Base-by-base conservation (phyloP, 1,140 invertebrate species). In the Sycobia sp. region DNA sequence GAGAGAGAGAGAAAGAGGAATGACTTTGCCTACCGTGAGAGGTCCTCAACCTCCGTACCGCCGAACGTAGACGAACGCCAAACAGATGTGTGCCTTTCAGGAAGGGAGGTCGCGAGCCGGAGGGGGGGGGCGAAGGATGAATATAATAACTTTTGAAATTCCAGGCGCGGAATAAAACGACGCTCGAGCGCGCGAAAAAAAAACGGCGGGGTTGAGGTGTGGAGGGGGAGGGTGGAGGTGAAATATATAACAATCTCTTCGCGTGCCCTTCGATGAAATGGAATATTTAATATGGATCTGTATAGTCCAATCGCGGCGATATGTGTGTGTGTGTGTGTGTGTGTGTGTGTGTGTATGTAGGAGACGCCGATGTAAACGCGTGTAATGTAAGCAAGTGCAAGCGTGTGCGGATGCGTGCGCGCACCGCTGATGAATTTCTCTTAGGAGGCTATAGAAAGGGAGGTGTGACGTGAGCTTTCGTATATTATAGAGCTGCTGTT, bases 221-320 rank as follows among this genome's bases (percentile, higher is more conserved):
- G 29, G 29, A 67, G 47, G 59, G 27, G 51, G 49, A 41, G 64
- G 36, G 59, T 53, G 39, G 61, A 47, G 59, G 50, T 53, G 61
- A 66, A 59, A 69, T 74, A 18, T 67, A 62, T 67, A 73, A 67
- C 73, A 72, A n/a, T n/a, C n/a, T n/a, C n/a, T 58, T 67, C 27
- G 27, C 47, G 32, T 72, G 68, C 8, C 69, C 71, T 73, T 80
- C 76, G 74, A 77, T 79, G 75, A 76, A 78, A 80, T 74, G 77
- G 76, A 80, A 79, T 78, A 79, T 77, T 76, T 78, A 76, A 78
- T 78, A 78, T 77, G 74, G 73, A 66, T 75, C 73, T 74, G 77
- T 27, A 29, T 18, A 50, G 29, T 34, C 8, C n/a, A 47, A n/a
- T 9, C 20, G 18, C 4, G 22, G 25, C n/a, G 13, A 29, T 10